These are phyloP conservation scores for Brevimyrus niger DNA, from an alignment of 2,113 vertebrate species.

Conservation along the genomic window DNA sequence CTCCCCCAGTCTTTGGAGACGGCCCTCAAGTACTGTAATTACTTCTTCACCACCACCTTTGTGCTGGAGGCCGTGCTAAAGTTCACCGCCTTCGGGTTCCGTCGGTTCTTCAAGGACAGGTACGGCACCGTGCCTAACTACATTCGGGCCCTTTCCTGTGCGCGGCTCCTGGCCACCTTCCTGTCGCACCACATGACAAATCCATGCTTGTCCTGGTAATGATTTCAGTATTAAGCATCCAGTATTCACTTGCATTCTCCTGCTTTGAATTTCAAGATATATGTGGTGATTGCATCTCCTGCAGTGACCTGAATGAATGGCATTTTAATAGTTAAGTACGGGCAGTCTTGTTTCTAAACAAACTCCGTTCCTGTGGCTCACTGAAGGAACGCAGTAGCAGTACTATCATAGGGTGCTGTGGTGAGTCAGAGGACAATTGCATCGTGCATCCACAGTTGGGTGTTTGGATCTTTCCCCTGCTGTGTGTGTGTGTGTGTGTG, in stretches of 20 bases:
- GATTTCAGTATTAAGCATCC: no score
- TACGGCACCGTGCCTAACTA: constrained; percentile 33
- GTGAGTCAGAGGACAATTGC: background rate
- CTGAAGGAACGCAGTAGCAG: background rate
- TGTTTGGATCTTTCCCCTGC: background rate
- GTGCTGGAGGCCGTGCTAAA: constrained; percentile 91
- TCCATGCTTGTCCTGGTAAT: background rate
- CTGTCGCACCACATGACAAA: background rate
- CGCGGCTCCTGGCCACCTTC: background rate
- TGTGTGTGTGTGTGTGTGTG: background rate
- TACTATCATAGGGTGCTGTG: background rate
- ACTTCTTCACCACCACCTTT: constrained; percentile 95
- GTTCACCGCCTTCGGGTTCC: constrained; percentile 86
- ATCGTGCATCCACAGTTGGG: background rate
- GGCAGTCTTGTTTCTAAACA: background rate
- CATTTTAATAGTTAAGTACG: constrained; percentile 7
- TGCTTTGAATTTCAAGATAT: background rate
- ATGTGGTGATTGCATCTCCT: background rate
- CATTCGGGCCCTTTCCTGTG: no score
- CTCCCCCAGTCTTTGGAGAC: constrained; percentile 80
- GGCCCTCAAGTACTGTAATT: constrained; percentile 96
- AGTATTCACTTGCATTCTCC: background rate
- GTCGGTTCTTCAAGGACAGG: constrained; percentile 98
- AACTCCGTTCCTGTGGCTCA: background rate
- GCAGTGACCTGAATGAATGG: background rate